Evolutionary conservation across 2,113 vertebrate species (phyloP), one percentile per base, ranked within the genome.

Genomic region (Furnarius figulus): DNA sequence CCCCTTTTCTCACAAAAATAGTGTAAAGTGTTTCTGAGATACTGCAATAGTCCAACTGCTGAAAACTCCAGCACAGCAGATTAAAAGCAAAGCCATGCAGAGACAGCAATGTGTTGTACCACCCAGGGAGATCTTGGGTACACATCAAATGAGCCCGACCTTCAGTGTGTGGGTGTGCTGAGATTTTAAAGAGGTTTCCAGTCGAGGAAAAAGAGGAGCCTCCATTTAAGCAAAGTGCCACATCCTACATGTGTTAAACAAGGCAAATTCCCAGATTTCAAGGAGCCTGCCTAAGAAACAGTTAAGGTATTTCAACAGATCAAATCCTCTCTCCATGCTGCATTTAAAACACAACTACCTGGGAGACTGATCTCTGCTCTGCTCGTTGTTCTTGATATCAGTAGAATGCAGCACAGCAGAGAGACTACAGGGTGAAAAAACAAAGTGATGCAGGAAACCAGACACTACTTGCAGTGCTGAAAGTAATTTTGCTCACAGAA

Each of bases 141-240:
- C 9, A 70, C 82, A 94, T 87, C 83, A 87, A 67, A 87, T 59
- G 53, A 93, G 50, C 23, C 46, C 1, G 0, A 50, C 89, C 52
- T 70, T 85, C 86, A 66, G 55, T 0, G 8, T 62, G 63, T 91
- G 86, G 63, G 90, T 73, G 71, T 85, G 63, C 65, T 93, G 77
- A 90, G 62, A 78, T 84, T 73, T 73, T 80, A 58, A 89, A 91
- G 61, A 80, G 50, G 39, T 66, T 90, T 77, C 85, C 85, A 93
- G 68, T 37, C 0, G 1, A 83, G 46, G n/a, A 74, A 65, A 75
- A 89, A 80, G 50, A 75, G 39, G 6, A 90, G 8, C 25, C 63
- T 65, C 56, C 35, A 40, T 85, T 89, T 66, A 89, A 91, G 53
- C 11, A 30, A 28, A 62, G n/a, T 52, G 20, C 27, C 31, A 82